Percentiles rank a stretch among this genome's conserved stretches.
Evolutionary conservation across 2,113 vertebrate species (phyloP).

Genomic region (Cynoglossus semilaevis): DNA sequence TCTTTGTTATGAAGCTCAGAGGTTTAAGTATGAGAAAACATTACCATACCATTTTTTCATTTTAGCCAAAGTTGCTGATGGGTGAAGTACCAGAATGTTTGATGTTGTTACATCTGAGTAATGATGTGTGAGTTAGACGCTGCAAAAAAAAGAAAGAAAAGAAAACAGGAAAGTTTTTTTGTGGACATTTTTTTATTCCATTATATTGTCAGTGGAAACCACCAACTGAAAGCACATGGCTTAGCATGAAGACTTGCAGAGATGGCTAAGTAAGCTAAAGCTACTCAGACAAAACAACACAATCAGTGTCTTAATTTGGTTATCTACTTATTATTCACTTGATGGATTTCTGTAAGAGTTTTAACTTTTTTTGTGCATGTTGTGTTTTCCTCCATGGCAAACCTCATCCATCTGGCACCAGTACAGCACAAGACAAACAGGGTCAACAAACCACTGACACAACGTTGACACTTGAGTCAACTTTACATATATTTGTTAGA

Average conservation of each 20-base stretch:
- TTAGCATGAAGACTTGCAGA: too few species aligned
- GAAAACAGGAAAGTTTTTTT: too few species aligned
- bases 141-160: too few species aligned
- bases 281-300: background rate
- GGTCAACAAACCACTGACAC: conserved; percentile 31
- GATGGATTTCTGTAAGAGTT: conserved; percentile 35
- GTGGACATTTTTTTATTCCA: background rate
- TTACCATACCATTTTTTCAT: background rate
- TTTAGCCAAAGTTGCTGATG: conserved; percentile 4
- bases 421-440: background rate
- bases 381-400: conserved; percentile 26
- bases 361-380: conserved; percentile 7
- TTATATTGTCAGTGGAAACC: background rate
- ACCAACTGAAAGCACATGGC: too few species aligned
- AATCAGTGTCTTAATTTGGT: background rate
- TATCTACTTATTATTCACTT: conserved; percentile 2
- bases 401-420: conserved; percentile 30
- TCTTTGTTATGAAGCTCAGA: background rate
- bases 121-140: background rate
- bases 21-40: too few species aligned
- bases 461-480: conserved; percentile 33
- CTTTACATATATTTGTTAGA: conserved; percentile 40
- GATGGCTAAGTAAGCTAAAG: too few species aligned
- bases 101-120: background rate
- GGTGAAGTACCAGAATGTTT: conserved; percentile 19